Base-by-base conservation (phyloP, 2,113 vertebrate genomes). In the Perca schrenkii region DNA sequence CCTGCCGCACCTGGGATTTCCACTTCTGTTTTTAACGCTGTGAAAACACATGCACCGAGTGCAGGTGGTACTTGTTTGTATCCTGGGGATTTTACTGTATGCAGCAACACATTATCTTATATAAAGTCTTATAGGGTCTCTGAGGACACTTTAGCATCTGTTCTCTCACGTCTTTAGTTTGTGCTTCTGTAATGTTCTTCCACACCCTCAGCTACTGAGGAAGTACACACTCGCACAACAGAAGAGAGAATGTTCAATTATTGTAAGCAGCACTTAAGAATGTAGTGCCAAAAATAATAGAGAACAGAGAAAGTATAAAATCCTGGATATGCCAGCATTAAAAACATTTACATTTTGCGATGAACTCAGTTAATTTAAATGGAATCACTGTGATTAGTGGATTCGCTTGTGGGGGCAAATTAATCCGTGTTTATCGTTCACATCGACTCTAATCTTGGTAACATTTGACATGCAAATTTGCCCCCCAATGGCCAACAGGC, bases 21-120 rank as follows among this genome's bases (percentile, higher is more conserved):
- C 11, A 31, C 16, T 52, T 80, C 71, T 74, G 60, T 75, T 62
- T 73, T 50, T 61, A 63, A 66, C 10, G 14, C 62, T 47, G 36
- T 6, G 62, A 57, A 80, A 77, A 43, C 69, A 15, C 49, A 69
- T 61, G 60, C 34, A n/a, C 3, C 0, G 1, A 50, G 56, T 72
- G 56, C 46, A 49, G 53, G 70, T 63, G 70, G 52, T 64, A 0
- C 70, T 62, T 67, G 67, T 43, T 72, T 1, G 14, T 60, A 53
- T 84, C 40, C 73, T 46, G 64, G 54, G 50, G 47, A 70, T 72
- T 84, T 68, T 36, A 74, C 43, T 36, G 19, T 43, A 19, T 60
- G 66, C 86, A 49, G 58, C 52, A 76, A 17, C 65, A 46, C 78
- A 64, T 84, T 79, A 77, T 69, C 63, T 81, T 84, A n/a, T 74